These are phyloP conservation scores for Rotaria macrura DNA, from an alignment of 2,888 invertebrate species.

Conservation along the genomic window DNA sequence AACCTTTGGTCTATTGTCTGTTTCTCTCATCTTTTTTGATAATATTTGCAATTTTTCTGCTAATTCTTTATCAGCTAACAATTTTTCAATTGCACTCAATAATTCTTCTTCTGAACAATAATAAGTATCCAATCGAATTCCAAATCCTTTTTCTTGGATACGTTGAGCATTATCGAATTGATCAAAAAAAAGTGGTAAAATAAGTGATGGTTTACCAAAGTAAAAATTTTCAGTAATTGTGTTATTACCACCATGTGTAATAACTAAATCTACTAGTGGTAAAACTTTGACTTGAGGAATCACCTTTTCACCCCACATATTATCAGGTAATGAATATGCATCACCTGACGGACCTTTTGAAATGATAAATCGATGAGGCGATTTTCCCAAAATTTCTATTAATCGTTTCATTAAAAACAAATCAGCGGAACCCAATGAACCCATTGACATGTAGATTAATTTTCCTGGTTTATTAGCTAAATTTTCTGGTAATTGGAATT, in stretches of 20 bases:
- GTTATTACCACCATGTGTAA: slow-evolving; percentile 13
- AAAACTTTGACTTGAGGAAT: background rate
- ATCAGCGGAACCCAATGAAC: background rate
- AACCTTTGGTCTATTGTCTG: background rate
- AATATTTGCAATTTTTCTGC: background rate
- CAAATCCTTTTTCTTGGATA: background rate
- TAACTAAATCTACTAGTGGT: background rate
- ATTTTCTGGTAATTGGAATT: background rate
- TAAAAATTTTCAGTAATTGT: background rate
- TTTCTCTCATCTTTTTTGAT: background rate
- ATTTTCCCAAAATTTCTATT: background rate
- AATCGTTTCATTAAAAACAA: background rate
- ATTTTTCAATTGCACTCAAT: background rate
- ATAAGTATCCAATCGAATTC: background rate
- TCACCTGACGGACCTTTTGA: background rate
- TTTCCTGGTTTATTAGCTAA: background rate
- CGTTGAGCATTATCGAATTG: background rate
- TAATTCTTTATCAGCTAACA: background rate
- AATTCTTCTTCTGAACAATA: background rate
- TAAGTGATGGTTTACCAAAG: background rate
- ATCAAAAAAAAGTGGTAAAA: background rate
- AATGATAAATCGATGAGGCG: background rate
- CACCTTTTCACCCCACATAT: background rate
- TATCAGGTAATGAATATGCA: background rate
- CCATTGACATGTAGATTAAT: background rate